phyloP scores from a whole-genome alignment of 2,888 invertebrate species.

The Mechanitis mazaeus region DNA sequence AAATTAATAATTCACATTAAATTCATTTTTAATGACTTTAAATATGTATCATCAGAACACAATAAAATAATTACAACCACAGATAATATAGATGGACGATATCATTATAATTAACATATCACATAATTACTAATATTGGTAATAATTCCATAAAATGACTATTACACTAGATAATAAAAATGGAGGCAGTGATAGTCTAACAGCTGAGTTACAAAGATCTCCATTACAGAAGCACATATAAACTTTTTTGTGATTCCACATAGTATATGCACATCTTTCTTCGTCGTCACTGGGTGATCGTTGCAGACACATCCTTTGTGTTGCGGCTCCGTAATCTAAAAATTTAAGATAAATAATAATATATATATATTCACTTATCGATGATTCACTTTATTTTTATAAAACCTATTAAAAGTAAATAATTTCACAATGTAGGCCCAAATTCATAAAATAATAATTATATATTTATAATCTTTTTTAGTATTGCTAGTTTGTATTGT shows the following conservation, averaged over 20 bases:
- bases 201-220: slow-evolving; percentile 86
- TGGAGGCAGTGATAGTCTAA: slow-evolving; percentile 34
- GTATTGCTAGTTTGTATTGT: too few relatives aligned
- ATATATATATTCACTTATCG: too few relatives aligned
- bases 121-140: slow-evolving; percentile 7
- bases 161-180: slow-evolving; percentile 39
- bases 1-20: neutral
- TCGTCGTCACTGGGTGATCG: slow-evolving; percentile 91
- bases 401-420: too few relatives aligned
- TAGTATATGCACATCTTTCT: slow-evolving; percentile 91
- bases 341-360: slow-evolving; percentile 4
- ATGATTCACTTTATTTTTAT: too few relatives aligned
- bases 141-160: slow-evolving; percentile 36
- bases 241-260: slow-evolving; percentile 88
- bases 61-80: neutral
- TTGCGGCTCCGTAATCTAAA: slow-evolving; percentile 90
- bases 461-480: too few relatives aligned
- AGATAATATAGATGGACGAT: neutral
- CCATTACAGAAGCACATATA: slow-evolving; percentile 95
- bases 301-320: slow-evolving; percentile 91
- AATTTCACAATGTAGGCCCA: too few relatives aligned
- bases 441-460: too few relatives aligned
- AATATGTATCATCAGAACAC: neutral
- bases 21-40: slow-evolving; percentile 1
- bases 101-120: slow-evolving; percentile 9